Percentiles rank a stretch among this genome's conserved stretches.
These are phyloP conservation scores for Eulemur rubriventer DNA, from an alignment of 2,797 vertebrate genomes.

Conservation along the genomic window DNA sequence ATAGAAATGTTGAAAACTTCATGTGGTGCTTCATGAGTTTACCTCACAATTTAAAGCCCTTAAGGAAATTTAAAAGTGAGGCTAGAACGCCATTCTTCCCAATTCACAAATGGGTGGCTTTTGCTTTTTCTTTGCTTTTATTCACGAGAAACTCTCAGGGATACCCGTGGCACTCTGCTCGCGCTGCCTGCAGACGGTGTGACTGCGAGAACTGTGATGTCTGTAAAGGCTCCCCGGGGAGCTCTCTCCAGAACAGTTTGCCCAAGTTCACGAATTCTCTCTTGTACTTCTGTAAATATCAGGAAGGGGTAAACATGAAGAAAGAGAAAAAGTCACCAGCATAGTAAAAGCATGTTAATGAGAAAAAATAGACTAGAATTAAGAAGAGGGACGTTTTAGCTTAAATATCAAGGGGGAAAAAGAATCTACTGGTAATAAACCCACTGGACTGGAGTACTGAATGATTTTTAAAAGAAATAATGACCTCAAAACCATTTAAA, in stretches of 20 bases:
- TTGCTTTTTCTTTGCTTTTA: background rate
- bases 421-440: slow-evolving; percentile 47
- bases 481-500: slow-evolving; percentile 24
- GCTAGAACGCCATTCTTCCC: background rate
- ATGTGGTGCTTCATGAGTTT: background rate
- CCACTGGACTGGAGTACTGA: background rate
- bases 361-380: slow-evolving; percentile 53
- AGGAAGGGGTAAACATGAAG: slow-evolving; percentile 55
- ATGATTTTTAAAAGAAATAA: slow-evolving; percentile 51
- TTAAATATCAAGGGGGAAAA: slow-evolving; percentile 47
- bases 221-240: background rate
- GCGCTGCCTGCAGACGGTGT: background rate
- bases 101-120: background rate
- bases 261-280: slow-evolving; percentile 57
- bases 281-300: slow-evolving; percentile 66
- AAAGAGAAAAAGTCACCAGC: slow-evolving; percentile 15
- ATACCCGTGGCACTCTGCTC: background rate
- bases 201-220: background rate
- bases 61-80: slow-evolving; percentile 13
- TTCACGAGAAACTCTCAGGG: background rate
- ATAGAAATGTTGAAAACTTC: background rate
- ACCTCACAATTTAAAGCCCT: background rate
- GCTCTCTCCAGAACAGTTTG: slow-evolving; percentile 16
- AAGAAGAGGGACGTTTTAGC: slow-evolving; percentile 42
- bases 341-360: slow-evolving; percentile 37